A percentile compares a stretch with the other conserved stretches of the same genome.
Evolutionary conservation across 2,113 vertebrate genomes (phyloP).

Genomic region (Anguilla japonica): DNA sequence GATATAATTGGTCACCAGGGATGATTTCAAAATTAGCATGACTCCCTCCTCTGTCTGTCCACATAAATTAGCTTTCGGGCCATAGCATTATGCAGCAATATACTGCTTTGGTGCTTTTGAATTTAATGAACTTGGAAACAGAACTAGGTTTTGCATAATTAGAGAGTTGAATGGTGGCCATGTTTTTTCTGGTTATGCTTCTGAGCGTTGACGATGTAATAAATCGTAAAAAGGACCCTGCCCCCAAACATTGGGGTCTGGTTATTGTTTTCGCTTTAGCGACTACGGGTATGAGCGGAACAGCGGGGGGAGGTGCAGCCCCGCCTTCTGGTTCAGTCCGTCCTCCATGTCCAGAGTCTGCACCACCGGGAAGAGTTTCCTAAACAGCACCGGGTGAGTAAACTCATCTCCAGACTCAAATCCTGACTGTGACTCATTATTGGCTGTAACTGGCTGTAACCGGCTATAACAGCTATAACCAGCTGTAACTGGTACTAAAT

Average conservation of each 20-base stretch:
- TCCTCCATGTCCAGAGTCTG: slow-evolving; percentile 89
- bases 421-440: too few species aligned
- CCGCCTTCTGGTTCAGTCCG: slow-evolving; percentile 94
- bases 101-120: not conserved
- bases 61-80: not conserved
- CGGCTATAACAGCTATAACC: too few species aligned
- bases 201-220: not conserved
- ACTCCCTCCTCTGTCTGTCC: not conserved
- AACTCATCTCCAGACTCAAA: not conserved
- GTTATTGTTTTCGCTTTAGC: slow-evolving; percentile 55
- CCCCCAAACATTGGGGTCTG: not conserved
- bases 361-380: slow-evolving; percentile 87
- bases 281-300: slow-evolving; percentile 94
- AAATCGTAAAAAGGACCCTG: not conserved
- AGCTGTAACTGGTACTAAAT: too few species aligned
- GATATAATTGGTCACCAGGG: not conserved
- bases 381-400: slow-evolving; percentile 94
- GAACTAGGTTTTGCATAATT: not conserved
- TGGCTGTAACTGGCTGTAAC: too few species aligned
- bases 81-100: not conserved
- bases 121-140: not conserved
- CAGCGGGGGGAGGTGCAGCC: slow-evolving; percentile 83
- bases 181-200: not conserved
- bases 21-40: not conserved
- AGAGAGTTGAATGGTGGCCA: not conserved